Evolutionary conservation across 2,888 invertebrate species (phyloP).

Genomic region (Nemotelus pantherinus): DNA sequence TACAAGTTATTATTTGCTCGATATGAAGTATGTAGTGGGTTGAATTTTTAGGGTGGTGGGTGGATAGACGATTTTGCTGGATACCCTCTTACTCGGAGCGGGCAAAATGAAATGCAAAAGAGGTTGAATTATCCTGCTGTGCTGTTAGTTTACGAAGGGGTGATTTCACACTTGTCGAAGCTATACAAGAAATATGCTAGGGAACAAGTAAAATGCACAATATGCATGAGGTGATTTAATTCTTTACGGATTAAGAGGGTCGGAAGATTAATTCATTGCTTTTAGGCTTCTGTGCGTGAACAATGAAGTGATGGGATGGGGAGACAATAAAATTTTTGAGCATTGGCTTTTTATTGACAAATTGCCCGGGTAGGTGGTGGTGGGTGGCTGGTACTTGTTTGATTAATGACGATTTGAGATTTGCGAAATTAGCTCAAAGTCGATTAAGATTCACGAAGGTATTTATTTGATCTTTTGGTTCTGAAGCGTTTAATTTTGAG

Average conservation of each 20-base stretch:
- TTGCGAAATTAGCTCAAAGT: no score
- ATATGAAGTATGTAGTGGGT: background rate
- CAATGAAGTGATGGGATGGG: background rate
- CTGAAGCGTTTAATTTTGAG: no score
- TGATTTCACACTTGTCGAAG: slow-evolving; percentile 24
- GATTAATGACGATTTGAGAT: slow-evolving; percentile 19
- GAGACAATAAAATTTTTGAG: slow-evolving; percentile 32
- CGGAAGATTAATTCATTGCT: slow-evolving; percentile 40
- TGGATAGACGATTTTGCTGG: background rate
- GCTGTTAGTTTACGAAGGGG: slow-evolving; percentile 29
- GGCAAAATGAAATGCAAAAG: background rate
- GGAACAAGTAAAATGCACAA: slow-evolving; percentile 33
- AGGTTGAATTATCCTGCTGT: slow-evolving; percentile 36
- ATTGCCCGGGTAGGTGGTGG: slow-evolving; percentile 1
- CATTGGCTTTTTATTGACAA: slow-evolving; percentile 41
- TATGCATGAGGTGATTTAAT: slow-evolving; percentile 45
- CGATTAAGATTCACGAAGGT: no score
- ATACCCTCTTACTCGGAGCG: no score
- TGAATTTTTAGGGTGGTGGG: background rate
- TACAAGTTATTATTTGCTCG: slow-evolving; percentile 53
- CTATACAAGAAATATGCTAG: slow-evolving; percentile 5
- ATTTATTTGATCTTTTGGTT: no score
- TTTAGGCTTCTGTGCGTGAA: background rate
- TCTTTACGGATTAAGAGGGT: slow-evolving; percentile 39
- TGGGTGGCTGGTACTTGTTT: slow-evolving; percentile 34